Evolutionary conservation across 1,140 invertebrate species (phyloP), one percentile per base, ranked within the genome.

Genomic region (Eueides isabella): DNA sequence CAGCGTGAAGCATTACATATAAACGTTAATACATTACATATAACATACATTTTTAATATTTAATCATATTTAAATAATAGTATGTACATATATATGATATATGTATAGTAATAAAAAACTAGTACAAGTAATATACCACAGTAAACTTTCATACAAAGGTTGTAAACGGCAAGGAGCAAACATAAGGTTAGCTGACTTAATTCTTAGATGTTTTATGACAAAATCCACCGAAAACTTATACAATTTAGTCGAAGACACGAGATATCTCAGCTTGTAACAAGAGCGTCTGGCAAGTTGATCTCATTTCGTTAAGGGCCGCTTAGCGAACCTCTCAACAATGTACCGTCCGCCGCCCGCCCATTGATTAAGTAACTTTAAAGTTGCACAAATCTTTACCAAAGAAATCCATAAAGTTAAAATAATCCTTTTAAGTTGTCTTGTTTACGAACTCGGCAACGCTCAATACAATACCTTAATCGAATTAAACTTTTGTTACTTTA

Each of bases 281-380:
- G 30, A 65, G 61, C 38, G 11, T 65, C 70, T 65, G 28, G 62
- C 38, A 71, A 55, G n/a, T 33, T 71, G 33, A 65, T 71, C 70
- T 64, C 62, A 71, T 64, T 41, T 65, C 44, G 41, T 48, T 64
- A 64, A n/a, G 44, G 62, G 62, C 30, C 26, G 63, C 31, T 69
- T 69, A 69, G 48, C 30, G 61, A 55, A 55, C 48, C 48, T 61
- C 61, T 35, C 30, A 38, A 61, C 30, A 35, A 61, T 38, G 28
- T 41, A 29, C 38, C 23, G n/a, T n/a, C n/a, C 16, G 30, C 29
- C 29, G 61, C n/a, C 61, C 31, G 29, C 44, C n/a, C 33, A 63
- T 31, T 71, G 44, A 55, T 23, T 71, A 41, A 44, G 16, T 55
- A 55, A 31, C 61, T 71, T 38, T 26, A 63, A 63, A 63, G 28